Evolutionary conservation across 2,888 invertebrate genomes (phyloP).

Genomic region (Tinea semifulvella): DNA sequence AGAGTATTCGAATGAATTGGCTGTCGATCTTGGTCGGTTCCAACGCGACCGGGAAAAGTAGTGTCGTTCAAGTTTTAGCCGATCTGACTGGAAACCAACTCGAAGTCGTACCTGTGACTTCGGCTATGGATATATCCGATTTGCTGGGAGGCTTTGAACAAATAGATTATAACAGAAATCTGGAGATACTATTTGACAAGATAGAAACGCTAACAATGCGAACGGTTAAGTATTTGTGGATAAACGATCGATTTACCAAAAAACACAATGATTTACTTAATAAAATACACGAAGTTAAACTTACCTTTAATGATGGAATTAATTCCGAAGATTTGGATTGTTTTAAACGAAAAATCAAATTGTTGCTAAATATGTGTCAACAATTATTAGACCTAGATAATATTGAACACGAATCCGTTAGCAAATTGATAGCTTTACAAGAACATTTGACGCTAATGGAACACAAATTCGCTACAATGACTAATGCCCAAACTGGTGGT

Average conservation of each 20-base stretch:
- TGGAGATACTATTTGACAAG: conserved; percentile 72
- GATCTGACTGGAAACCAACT: conserved; percentile 78
- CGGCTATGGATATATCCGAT: conserved; percentile 94
- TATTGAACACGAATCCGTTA: not conserved
- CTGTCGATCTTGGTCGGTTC: conserved; percentile 88
- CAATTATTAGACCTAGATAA: not conserved
- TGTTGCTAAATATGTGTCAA: not conserved
- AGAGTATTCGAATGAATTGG: conserved; percentile 92
- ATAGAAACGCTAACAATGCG: conserved; percentile 63
- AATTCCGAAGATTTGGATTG: too few species aligned
- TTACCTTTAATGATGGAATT: conserved; percentile 31
- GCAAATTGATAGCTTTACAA: conserved; percentile 30
- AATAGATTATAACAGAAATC: conserved; percentile 76
- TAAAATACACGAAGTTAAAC: conserved; percentile 24
- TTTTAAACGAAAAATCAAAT: not conserved
- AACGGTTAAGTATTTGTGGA: conserved; percentile 53
- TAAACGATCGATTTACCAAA: conserved; percentile 21
- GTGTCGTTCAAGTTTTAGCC: conserved; percentile 78
- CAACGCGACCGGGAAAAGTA: conserved; percentile 82
- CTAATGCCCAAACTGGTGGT: conserved; percentile 76
- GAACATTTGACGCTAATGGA: conserved; percentile 42
- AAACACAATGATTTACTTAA: not conserved
- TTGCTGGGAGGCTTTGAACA: conserved; percentile 98
- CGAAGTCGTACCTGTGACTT: conserved; percentile 82
- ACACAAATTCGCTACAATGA: conserved; percentile 19